Conservation (phyloP, 2,888 invertebrate genomes). For the Drosophila lacicola region DNA sequence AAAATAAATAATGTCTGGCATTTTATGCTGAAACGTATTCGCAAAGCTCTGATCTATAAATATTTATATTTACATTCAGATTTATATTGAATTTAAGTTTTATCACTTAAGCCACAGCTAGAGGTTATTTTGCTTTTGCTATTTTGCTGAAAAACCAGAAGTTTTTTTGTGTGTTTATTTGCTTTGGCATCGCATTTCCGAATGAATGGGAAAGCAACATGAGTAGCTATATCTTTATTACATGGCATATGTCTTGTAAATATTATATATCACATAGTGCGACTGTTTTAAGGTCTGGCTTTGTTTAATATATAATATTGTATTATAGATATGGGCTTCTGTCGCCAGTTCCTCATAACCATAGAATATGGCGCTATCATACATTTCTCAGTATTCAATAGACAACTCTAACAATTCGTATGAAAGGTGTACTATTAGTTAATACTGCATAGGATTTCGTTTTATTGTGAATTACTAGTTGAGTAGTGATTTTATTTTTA, state of each 20-base stretch:
- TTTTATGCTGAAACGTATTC: slow-evolving; percentile 6
- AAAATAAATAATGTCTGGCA: slow-evolving; percentile 19
- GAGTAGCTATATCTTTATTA: slow-evolving; percentile 26
- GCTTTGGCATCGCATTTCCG: slow-evolving; percentile 25
- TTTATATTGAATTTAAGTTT: slow-evolving; percentile 24
- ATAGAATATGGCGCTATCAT: slow-evolving; percentile 6
- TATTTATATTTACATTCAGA: slow-evolving; percentile 45
- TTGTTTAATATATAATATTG: background rate
- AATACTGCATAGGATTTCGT: background rate
- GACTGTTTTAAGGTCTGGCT: slow-evolving; percentile 15
- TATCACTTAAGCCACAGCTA: slow-evolving; percentile 30
- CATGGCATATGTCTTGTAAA: slow-evolving; percentile 3
- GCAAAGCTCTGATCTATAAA: slow-evolving; percentile 29
- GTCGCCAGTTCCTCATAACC: slow-evolving; percentile 32
- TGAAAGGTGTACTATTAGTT: slow-evolving; percentile 8
- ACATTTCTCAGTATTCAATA: slow-evolving; percentile 28
- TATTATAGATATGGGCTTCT: slow-evolving; percentile 16
- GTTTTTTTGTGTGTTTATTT: slow-evolving; percentile 22
- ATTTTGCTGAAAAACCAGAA: slow-evolving; percentile 12
- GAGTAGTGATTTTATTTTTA: no score
- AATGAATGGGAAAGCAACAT: slow-evolving; percentile 19
- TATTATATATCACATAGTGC: slow-evolving; percentile 34
- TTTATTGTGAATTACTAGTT: no score
- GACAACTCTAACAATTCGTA: slow-evolving; percentile 7
- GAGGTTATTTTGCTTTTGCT: slow-evolving; percentile 36